Percentiles rank a stretch among this genome's conserved stretches.
Conservation (phyloP, 1,140 invertebrate species). For the Mamestra configurata region DNA sequence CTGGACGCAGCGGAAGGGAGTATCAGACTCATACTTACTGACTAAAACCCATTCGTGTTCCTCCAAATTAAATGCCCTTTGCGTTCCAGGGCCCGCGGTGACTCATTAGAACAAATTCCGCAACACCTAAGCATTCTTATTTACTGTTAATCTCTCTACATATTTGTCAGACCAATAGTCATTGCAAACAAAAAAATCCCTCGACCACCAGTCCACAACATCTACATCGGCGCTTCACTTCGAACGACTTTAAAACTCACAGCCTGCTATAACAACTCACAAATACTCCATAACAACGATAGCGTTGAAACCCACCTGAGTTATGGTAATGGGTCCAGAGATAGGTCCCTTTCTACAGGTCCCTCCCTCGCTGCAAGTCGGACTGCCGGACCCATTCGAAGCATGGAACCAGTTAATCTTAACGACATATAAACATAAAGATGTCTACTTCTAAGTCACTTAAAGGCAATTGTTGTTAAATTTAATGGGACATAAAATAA, state of each 20-base stretch:
- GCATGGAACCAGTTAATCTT: slow-evolving; percentile 74
- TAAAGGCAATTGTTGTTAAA: slow-evolving; percentile 86
- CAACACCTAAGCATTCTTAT: no score
- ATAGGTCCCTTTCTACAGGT: slow-evolving; percentile 57
- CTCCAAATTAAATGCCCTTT: no score
- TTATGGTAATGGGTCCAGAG: slow-evolving; percentile 80
- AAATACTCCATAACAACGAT: slow-evolving; percentile 58
- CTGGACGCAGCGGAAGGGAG: no score
- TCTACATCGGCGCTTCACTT: slow-evolving; percentile 16
- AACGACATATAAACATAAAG: slow-evolving; percentile 82
- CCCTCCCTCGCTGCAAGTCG: slow-evolving; percentile 51
- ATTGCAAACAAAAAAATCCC: background rate
- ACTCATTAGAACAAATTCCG: no score
- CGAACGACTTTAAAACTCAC: slow-evolving; percentile 36
- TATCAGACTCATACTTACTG: no score
- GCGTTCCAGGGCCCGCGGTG: no score
- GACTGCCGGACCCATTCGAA: slow-evolving; percentile 51
- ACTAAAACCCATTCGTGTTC: no score
- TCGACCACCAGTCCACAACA: background rate
- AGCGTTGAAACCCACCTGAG: slow-evolving; percentile 70
- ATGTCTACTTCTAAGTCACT: slow-evolving; percentile 77
- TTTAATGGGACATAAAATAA: slow-evolving; percentile 83
- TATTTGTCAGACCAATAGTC: background rate
- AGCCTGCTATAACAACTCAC: slow-evolving; percentile 50
- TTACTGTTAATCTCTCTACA: no score